Evolutionary conservation across 1,140 invertebrate genomes (phyloP), one percentile per base, ranked within the genome.

Genomic region (Drosophila leontia): DNA sequence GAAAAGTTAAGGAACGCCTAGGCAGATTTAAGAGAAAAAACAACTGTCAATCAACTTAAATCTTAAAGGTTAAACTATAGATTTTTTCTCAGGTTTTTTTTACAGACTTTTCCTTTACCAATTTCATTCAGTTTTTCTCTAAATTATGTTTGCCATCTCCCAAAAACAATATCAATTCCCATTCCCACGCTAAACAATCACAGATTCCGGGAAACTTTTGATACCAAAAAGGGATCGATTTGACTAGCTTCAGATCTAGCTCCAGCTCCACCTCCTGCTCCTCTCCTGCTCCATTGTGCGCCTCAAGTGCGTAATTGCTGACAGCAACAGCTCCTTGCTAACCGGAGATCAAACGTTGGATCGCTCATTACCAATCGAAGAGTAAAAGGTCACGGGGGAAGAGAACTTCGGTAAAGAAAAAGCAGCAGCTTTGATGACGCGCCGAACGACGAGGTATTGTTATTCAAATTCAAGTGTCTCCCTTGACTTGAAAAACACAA

Each of bases 231-330:
- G 53, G 53, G 64, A 74, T 78, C 57, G 53, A 26, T 15, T 26
- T 39, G 53, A 61, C 67, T 81, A 82, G 77, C 84, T 88, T 3
- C 19, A 61, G 17, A 37, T 45, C 39, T 39, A 35, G 4, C 12
- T 17, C 19, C 29, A 9, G 17, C 19, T 58, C 35, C 47, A 7
- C 7, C 26, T 58, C 34, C 50, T 56, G 47, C 48, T 48, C 63
- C 11, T 12, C 61, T 26, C 29, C 44, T 56, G 47, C 48, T 48
- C 63, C 77, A 80, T 83, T 80, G 81, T 84, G 65, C 72, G 55
- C 35, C 32, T 90, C 62, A 85, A 90, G 85, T 91, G 68, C 81
- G 75, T 90, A 90, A 90, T 90, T 90, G 75, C 82, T 85, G 82
- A 64, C 86, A 85, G 35, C 60, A 39, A 45, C 75, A 75, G 82